phyloP scores from a whole-genome alignment of 2,113 vertebrate species.

The Anarhynchus alexandrinus region DNA sequence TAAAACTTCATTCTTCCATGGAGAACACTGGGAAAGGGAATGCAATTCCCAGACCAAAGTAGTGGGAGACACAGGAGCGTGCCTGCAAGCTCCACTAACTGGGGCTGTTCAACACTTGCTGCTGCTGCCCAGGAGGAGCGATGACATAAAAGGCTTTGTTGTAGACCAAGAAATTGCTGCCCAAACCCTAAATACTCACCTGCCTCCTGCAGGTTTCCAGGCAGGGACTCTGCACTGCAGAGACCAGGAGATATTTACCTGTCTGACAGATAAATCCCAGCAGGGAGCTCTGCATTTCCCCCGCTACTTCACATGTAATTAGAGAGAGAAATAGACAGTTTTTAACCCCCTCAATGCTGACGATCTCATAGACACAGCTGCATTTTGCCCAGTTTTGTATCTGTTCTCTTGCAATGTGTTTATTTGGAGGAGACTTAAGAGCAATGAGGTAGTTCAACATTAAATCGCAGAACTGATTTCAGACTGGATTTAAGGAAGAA shows the following conservation, averaged over 20 bases:
- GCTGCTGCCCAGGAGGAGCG: background rate
- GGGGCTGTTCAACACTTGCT: background rate
- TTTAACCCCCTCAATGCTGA: background rate
- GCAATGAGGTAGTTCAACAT: no score
- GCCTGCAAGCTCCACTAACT: rapidly evolving
- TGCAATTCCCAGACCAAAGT: rapidly evolving
- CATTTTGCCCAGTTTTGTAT: rapidly evolving
- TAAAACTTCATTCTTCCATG: rapidly evolving
- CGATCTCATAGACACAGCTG: rapidly evolving
- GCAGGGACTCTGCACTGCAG: background rate
- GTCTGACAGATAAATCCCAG: background rate
- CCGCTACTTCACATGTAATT: rapidly evolving
- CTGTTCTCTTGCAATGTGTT: background rate
- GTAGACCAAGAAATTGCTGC: background rate
- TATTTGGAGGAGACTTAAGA: background rate
- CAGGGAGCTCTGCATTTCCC: background rate
- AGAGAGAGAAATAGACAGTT: rapidly evolving
- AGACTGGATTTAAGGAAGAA: background rate
- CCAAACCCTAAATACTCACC: rapidly evolving
- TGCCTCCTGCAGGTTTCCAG: background rate
- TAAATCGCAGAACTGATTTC: background rate
- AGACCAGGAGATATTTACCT: background rate
- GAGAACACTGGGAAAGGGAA: rapidly evolving
- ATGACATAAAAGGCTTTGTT: rapidly evolving
- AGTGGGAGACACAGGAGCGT: rapidly evolving